Base-by-base conservation (phyloP, 92 coral and sea anemone genomes). In the Umimayanthus chanpuru region DNA sequence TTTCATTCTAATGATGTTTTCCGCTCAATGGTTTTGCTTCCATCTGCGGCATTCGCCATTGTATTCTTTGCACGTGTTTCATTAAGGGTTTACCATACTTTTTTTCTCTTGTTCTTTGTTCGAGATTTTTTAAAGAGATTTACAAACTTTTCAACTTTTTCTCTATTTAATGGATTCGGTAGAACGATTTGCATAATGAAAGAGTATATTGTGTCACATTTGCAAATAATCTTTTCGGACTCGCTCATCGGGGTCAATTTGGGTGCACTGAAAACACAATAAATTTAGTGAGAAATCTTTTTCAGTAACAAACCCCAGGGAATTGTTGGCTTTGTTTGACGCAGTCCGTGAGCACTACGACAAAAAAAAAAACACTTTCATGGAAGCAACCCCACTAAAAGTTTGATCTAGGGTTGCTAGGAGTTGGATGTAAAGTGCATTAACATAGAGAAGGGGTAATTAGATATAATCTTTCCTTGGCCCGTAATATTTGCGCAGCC, bases 1-100 rank as follows among this genome's bases (percentile, higher is more conserved):
- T 96, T 93, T 91, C 98, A 92, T 92, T 94, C 92, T 93, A 93
- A 93, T 95, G 90, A 93, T 92, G 98, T 92, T 94, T 95, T 94
- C 94, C 94, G 94, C 90, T 89, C 96, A 94, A 97, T 96, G 93
- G 94, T 86, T 89, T 89, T 81, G 91, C 90, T 84, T 95, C 88
- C 99, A 97, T 93, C 99, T 97, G 99, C 98, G 95, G 98, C 93
- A 89, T 89, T 90, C 90, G 88, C 95, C 88, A 94, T 94, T 94
- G 95, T 93, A 65, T 78, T 26, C 73, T 87, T 82, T 93, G 93
- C 99, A 97, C 98, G 99, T 97, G 99, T 94, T 94, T 92, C 96
- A 94, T 91, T 93, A 93, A 89, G 92, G 93, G 92, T 93, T 92
- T 89, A 92, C 95, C 97, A 88, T 91, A 90, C 94, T 88, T 94